Percentiles rank a stretch among this genome's conserved stretches.
These are phyloP conservation scores for Euborellia annulipes DNA, from an alignment of 1,140 invertebrate genomes.

Conservation along the genomic window DNA sequence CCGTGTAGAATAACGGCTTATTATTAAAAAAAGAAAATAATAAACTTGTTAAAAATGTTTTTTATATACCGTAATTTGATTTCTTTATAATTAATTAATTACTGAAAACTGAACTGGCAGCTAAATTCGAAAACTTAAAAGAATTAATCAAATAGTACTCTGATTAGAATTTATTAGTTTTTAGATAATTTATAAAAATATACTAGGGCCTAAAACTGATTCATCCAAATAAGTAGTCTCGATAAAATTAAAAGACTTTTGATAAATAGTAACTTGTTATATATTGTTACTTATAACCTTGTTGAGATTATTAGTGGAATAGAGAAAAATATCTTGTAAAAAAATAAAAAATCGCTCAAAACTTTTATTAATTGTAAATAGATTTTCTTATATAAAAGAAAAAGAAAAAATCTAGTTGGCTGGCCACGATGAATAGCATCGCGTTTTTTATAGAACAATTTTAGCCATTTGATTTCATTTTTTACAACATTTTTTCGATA, in stretches of 20 bases:
- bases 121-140: slow-evolving; percentile 7
- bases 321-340: slow-evolving; percentile 11
- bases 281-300: slow-evolving; percentile 17
- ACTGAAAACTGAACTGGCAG: slow-evolving; percentile 10
- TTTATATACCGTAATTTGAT: neutral
- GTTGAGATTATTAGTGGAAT: slow-evolving; percentile 15
- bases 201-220: slow-evolving; percentile 6
- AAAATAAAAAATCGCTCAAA: slow-evolving; percentile 13
- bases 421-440: slow-evolving; percentile 8
- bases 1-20: neutral
- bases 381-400: slow-evolving; percentile 8
- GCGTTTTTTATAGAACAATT: slow-evolving; percentile 12
- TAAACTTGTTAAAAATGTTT: too few species aligned
- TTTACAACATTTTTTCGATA: slow-evolving; percentile 5
- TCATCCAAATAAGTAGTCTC: slow-evolving; percentile 7
- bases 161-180: slow-evolving; percentile 11
- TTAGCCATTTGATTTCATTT: slow-evolving; percentile 11
- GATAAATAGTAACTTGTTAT: slow-evolving; percentile 17
- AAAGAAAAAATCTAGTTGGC: too few species aligned
- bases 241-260: slow-evolving; percentile 12
- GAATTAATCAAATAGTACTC: slow-evolving; percentile 9
- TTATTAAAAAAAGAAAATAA: slow-evolving; percentile 2
- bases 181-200: slow-evolving; percentile 11
- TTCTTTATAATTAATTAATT: slow-evolving; percentile 6
- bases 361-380: slow-evolving; percentile 15